A percentile compares a stretch with the other conserved stretches of the same genome.
phyloP scores from a whole-genome alignment of 2,888 invertebrate genomes.

The Diploptera punctata region DNA sequence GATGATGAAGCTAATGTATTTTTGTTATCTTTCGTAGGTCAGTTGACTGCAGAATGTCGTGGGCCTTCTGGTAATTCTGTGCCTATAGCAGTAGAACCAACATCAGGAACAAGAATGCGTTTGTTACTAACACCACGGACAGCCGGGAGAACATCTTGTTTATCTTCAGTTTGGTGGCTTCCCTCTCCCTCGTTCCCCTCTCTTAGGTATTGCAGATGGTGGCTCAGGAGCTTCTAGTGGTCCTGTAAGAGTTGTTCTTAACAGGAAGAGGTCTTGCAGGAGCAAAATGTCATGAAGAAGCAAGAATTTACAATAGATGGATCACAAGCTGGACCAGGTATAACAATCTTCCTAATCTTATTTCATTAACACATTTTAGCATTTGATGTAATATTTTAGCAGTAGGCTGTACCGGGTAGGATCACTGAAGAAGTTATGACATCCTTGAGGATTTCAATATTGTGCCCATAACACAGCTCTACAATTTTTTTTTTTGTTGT shows the following conservation, averaged over 20 bases:
- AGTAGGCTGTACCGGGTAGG: too few relatives aligned
- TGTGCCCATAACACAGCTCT: too few relatives aligned
- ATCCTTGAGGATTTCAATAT: too few relatives aligned
- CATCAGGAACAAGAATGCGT: slow-evolving; percentile 62
- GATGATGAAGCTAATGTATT: too few relatives aligned
- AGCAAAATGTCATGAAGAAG: slow-evolving; percentile 89
- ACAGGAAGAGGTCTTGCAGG: slow-evolving; percentile 91
- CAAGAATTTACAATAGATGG: slow-evolving; percentile 96
- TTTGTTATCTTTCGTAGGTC: slow-evolving; percentile 53
- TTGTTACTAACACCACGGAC: slow-evolving; percentile 64
- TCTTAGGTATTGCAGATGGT: slow-evolving; percentile 64
- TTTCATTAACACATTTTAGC: too few relatives aligned
- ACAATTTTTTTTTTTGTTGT: too few relatives aligned
- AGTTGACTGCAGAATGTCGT: slow-evolving; percentile 61
- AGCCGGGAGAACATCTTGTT: slow-evolving; percentile 75
- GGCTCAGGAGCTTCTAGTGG: slow-evolving; percentile 48
- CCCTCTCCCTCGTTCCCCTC: slow-evolving; percentile 76
- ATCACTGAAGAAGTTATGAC: too few relatives aligned
- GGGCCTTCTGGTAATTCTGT: slow-evolving; percentile 56
- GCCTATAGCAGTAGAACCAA: slow-evolving; percentile 59
- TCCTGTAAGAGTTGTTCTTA: slow-evolving; percentile 70
- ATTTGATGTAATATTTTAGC: too few relatives aligned
- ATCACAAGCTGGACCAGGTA: slow-evolving; percentile 73
- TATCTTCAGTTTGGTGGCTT: slow-evolving; percentile 80
- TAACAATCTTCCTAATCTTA: slow-evolving; percentile 36